Evolutionary conservation across 2,113 vertebrate genomes (phyloP).

Genomic region (Chaenocephalus aceratus): DNA sequence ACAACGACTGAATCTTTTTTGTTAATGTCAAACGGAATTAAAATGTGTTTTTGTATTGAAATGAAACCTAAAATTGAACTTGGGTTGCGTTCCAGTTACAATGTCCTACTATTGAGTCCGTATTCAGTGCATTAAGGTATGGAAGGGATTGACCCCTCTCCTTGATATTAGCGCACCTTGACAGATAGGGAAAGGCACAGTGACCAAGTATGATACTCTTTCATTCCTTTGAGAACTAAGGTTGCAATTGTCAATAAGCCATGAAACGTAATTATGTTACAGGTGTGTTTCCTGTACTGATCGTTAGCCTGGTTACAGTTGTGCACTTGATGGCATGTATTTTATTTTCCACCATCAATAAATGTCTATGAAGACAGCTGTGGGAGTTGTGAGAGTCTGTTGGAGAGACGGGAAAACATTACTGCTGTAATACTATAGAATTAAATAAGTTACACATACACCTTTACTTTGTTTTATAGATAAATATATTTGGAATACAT

Average conservation of each 20-base stretch:
- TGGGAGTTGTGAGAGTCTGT: constrained; percentile 15
- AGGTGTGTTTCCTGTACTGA: constrained; percentile 22
- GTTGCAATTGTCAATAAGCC: not conserved
- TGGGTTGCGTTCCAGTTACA: constrained; percentile 19
- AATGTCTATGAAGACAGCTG: constrained; percentile 41
- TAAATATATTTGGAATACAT: constrained; percentile 61
- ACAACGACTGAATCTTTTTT: constrained; percentile 34
- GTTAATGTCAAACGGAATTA: constrained; percentile 21
- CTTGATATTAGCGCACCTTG: not conserved
- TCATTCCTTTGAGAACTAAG: not conserved
- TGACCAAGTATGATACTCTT: not conserved
- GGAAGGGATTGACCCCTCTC: not conserved
- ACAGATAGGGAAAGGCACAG: not conserved
- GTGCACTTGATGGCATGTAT: constrained; percentile 43
- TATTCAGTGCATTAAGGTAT: constrained; percentile 35
- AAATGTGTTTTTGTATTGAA: constrained; percentile 41
- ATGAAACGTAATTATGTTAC: not conserved
- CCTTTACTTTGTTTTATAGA: constrained; percentile 37
- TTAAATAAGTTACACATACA: not conserved
- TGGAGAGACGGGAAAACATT: not conserved
- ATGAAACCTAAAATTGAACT: constrained; percentile 32
- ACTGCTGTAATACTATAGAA: not conserved
- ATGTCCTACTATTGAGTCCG: constrained; percentile 16
- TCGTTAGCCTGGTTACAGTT: constrained; percentile 21
- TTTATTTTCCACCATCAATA: constrained; percentile 51